Conservation (phyloP, 2,888 invertebrate genomes). For the Diloba caeruleocephala region DNA sequence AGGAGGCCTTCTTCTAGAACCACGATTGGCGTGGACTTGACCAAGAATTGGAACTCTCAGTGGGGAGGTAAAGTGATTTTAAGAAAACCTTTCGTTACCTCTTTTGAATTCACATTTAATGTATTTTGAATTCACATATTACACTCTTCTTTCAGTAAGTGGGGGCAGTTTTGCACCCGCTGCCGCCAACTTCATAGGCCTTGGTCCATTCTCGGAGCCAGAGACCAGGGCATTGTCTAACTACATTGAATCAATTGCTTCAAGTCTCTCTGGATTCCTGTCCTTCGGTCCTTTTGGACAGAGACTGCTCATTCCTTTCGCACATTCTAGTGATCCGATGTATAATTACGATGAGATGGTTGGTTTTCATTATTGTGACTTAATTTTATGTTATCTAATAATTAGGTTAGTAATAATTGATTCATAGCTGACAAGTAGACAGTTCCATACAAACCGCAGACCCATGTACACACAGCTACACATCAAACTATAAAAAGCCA, state of each 20-base stretch:
- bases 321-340: constrained; percentile 77
- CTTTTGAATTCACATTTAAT: too few species aligned
- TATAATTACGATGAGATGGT: constrained; percentile 85
- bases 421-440: too few species aligned
- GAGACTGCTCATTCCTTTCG: constrained; percentile 89
- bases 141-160: constrained; percentile 68
- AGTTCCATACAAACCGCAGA: too few species aligned
- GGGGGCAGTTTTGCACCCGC: constrained; percentile 81
- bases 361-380: constrained; percentile 23
- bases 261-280: constrained; percentile 85
- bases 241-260: constrained; percentile 78
- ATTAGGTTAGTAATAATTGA: too few species aligned
- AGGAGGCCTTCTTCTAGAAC: constrained; percentile 74
- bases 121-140: too few species aligned
- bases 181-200: constrained; percentile 84
- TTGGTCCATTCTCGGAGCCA: constrained; percentile 88
- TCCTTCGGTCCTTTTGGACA: constrained; percentile 92
- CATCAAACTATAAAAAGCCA: too few species aligned
- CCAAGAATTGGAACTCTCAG: constrained; percentile 91
- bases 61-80: constrained; percentile 84
- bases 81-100: too few species aligned
- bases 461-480: too few species aligned
- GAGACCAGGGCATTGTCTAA: constrained; percentile 83
- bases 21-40: constrained; percentile 90
- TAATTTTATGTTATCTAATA: neutral